These are phyloP conservation scores for Thalassophryne amazonica DNA, from an alignment of 2,797 vertebrate genomes.

Conservation along the genomic window DNA sequence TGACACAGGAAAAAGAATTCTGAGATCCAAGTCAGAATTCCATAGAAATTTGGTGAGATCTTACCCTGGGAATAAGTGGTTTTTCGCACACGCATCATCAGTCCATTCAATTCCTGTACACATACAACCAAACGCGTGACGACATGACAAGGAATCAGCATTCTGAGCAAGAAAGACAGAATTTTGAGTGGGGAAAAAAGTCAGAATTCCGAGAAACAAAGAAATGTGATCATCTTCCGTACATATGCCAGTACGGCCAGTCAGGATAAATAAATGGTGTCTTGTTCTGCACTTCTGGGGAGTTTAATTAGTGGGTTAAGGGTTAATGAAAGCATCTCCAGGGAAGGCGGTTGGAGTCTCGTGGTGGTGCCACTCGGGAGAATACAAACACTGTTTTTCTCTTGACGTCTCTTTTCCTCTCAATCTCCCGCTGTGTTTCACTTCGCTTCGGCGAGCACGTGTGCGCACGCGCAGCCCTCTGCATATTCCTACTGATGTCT, in stretches of 20 bases:
- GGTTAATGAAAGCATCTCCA: conserved; percentile 70
- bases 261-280: conserved; percentile 61
- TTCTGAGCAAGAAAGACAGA: too few species aligned
- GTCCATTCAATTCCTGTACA: too few species aligned
- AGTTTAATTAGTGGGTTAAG: conserved; percentile 71
- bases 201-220: too few species aligned
- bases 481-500: conserved; percentile 80
- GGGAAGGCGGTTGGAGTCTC: conserved; percentile 35
- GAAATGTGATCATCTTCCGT: conserved; percentile 21
- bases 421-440: conserved; percentile 31
- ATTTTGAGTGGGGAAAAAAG: too few species aligned
- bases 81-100: too few species aligned
- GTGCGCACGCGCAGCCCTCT: conserved; percentile 26
- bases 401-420: conserved; percentile 40
- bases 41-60: too few species aligned
- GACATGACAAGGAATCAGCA: too few species aligned
- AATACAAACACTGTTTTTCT: conserved; percentile 41
- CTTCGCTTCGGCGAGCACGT: conserved; percentile 20
- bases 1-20: too few species aligned
- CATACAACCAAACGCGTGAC: too few species aligned
- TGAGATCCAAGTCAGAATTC: too few species aligned
- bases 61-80: too few species aligned
- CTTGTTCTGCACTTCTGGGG: conserved; percentile 38
- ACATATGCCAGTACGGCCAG: conserved; percentile 30
- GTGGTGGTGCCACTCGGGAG: conserved; percentile 50